phyloP scores from a whole-genome alignment of 2,113 vertebrate genomes.

The Pangasianodon gigas region DNA sequence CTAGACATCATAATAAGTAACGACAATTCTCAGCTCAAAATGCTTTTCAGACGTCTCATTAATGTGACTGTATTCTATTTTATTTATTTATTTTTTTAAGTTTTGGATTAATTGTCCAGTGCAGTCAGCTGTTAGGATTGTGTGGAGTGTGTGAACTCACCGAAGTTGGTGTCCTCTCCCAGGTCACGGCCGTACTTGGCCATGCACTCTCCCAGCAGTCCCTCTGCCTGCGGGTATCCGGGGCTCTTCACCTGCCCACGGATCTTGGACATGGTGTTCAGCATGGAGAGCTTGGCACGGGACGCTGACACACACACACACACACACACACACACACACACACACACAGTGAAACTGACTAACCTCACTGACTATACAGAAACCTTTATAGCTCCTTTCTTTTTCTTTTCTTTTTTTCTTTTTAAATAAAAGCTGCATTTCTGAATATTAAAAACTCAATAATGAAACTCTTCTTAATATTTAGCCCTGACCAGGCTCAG shows the following conservation, averaged over 20 bases:
- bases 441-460: neutral
- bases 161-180: conserved; percentile 95
- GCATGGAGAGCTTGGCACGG: conserved; percentile 93
- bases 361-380: neutral
- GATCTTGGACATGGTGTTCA: conserved; percentile 98
- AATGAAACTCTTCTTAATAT: neutral
- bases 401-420: too few relatives aligned
- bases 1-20: neutral
- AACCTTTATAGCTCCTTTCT: neutral
- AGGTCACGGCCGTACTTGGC: conserved; percentile 89
- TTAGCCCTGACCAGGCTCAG: neutral
- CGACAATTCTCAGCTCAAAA: neutral
- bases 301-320: conserved; percentile 77
- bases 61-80: neutral
- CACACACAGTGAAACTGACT: neutral
- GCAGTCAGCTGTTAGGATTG: neutral
- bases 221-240: conserved; percentile 94
- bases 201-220: conserved; percentile 95
- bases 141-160: conserved; percentile 69
- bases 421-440: neutral
- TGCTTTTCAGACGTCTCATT: neutral
- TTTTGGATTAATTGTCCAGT: neutral
- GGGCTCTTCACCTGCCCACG: conserved; percentile 96
- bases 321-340: neutral
- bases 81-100: neutral